Evolutionary conservation across 2,113 vertebrate genomes (phyloP), one percentile per base, ranked within the genome.

Genomic region (Aegotheles bennettii): DNA sequence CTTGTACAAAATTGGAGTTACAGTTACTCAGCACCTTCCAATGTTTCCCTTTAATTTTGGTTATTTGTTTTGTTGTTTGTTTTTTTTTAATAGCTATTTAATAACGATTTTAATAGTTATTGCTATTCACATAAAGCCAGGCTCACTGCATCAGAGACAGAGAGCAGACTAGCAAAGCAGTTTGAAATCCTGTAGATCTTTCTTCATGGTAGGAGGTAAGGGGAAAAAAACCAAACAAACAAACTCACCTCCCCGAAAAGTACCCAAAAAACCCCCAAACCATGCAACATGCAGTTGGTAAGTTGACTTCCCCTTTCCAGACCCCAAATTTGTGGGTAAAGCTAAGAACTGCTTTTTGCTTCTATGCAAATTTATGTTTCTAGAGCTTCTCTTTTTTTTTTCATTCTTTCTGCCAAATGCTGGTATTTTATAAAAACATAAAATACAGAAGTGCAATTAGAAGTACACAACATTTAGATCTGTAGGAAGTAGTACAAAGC

Each of bases 391-490:
- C 5, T 45, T 61, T 42, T 60, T 42, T 14, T 14, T 23, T 3
- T 12, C 13, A 16, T 50, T 59, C 21, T 59, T 74, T 71, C 45
- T 85, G 38, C 25, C 36, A 63, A 56, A 54, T 50, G 20, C 19
- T 48, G 10, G 31, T 16, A 81, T 81, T 71, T 47, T 11, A 73
- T 36, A 36, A 91, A 91, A 60, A 97, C 94, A 61, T 19, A 59
- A 79, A 86, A 25, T 9, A 43, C n/a, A 61, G 75, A 96, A 88
- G 24, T 88, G 71, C 35, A 36, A 79, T 54, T 42, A 65, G 47
- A 85, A 88, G 13, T 50, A 87, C 73, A 95, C 48, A 89, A 94
- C 82, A 90, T 18, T 20, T 82, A 75, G 73, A 94, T 77, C 63
- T 47, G 36, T 60, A 84, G 77, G 61, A 26, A 87, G 74, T 6